These are phyloP conservation scores for Egretta garzetta DNA, from an alignment of 2,113 vertebrate species.

Conservation along the genomic window DNA sequence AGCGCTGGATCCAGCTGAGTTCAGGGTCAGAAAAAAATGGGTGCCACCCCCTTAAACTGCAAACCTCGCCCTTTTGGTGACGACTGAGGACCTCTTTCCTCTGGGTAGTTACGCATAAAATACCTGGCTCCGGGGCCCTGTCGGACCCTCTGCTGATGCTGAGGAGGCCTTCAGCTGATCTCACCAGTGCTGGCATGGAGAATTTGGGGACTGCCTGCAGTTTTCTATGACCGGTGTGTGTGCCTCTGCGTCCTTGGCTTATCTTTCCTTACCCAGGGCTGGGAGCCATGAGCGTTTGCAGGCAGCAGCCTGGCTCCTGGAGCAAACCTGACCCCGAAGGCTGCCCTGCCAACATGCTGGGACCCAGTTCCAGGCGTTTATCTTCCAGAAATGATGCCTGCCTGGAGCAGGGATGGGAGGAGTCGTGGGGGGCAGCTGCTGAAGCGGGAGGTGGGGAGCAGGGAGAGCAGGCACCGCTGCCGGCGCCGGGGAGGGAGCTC, in stretches of 20 bases:
- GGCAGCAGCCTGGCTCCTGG: not conserved
- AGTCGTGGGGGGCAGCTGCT: not conserved
- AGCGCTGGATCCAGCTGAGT: not conserved
- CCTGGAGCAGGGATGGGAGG: not conserved
- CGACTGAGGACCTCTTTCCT: fast-evolving
- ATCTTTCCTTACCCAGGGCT: not conserved
- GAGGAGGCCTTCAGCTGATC: not conserved
- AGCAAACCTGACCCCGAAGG: not conserved
- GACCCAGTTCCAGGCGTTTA: fast-evolving
- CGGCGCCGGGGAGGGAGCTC: not conserved
- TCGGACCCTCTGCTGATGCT: not conserved
- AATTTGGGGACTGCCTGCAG: not conserved
- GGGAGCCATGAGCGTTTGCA: fast-evolving
- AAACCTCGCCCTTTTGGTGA: not conserved
- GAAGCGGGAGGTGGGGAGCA: not conserved
- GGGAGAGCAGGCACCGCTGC: not conserved
- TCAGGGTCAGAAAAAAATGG: not conserved
- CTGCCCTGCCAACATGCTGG: not conserved
- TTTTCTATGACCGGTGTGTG: too few relatives aligned
- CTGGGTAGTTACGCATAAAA: too few relatives aligned
- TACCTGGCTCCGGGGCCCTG: not conserved
- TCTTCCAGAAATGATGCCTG: not conserved
- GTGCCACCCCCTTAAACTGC: not conserved
- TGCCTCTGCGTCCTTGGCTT: not conserved
- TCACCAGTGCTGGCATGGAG: not conserved